Conservation (phyloP, 2,888 invertebrate species). For the Nysson spinosus region DNA sequence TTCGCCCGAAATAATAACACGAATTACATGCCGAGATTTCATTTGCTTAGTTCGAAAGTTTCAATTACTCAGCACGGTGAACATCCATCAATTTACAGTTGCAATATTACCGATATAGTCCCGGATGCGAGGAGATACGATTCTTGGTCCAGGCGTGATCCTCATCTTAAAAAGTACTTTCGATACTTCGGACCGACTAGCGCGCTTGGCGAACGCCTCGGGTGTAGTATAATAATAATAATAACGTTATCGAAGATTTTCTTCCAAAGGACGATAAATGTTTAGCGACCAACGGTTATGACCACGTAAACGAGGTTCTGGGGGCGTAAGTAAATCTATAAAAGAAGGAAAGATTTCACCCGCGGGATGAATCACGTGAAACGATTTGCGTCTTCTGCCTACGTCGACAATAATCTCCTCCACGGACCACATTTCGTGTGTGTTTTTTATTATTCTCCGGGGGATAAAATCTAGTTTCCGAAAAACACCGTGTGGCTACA, state of each 20-base stretch:
- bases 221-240: constrained; percentile 55
- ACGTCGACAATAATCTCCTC: neutral
- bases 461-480: neutral
- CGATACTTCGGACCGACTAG: constrained; percentile 55
- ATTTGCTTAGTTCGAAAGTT: constrained; percentile 50
- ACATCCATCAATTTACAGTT: constrained; percentile 48
- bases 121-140: constrained; percentile 49
- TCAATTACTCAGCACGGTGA: constrained; percentile 55
- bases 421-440: neutral
- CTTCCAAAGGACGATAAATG: constrained; percentile 57
- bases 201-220: constrained; percentile 55
- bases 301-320: constrained; percentile 56
- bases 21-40: constrained; percentile 42
- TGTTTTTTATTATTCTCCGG: neutral
- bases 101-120: constrained; percentile 45
- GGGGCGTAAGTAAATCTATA: constrained; percentile 58
- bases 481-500: too few species aligned
- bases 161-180: constrained; percentile 61
- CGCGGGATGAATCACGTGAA: neutral
- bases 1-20: constrained; percentile 45
- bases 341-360: constrained; percentile 38
- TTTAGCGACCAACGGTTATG: constrained; percentile 53
- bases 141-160: constrained; percentile 54
- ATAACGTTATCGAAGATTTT: constrained; percentile 61
- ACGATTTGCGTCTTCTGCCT: neutral